Conservation (phyloP, 2,888 invertebrate species). For the Galerucella nymphaeae region DNA sequence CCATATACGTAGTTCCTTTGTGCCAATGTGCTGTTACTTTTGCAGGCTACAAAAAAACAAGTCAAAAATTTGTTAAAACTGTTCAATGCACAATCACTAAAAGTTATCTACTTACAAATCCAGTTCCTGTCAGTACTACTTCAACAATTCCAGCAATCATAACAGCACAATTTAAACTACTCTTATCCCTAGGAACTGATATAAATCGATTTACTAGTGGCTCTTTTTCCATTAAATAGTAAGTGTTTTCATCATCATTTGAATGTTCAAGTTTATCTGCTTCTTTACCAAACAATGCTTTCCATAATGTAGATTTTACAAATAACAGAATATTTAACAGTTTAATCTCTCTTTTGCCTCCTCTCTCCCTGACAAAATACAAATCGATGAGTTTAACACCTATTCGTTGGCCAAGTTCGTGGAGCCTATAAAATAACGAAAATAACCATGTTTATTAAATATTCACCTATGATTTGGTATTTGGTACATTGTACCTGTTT, state of each 20-base stretch:
- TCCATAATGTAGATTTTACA: constrained; percentile 97
- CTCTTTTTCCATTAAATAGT: constrained; percentile 98
- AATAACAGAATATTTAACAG: constrained; percentile 94
- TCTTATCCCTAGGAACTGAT: constrained; percentile 98
- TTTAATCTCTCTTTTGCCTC: constrained; percentile 94
- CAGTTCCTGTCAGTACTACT: constrained; percentile 91
- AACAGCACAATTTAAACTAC: constrained; percentile 97
- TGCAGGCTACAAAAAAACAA: constrained; percentile 77
- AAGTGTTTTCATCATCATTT: constrained; percentile 97
- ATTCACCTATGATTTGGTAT: not conserved
- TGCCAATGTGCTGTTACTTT: constrained; percentile 99
- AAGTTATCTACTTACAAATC: constrained; percentile 83
- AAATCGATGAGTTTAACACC: constrained; percentile 93
- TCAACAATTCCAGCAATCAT: constrained; percentile 98
- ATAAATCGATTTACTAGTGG: constrained; percentile 96
- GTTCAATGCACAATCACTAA: too few species aligned
- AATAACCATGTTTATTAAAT: not conserved
- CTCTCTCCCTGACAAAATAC: constrained; percentile 92
- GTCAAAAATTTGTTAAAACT: not conserved
- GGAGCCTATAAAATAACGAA: constrained; percentile 72
- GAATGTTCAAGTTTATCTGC: constrained; percentile 99
- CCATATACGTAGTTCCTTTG: constrained; percentile 99
- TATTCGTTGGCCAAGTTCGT: constrained; percentile 95
- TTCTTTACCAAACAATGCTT: constrained; percentile 96
- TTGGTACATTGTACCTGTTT: constrained; percentile 73